Evolutionary conservation across 2,888 invertebrate genomes (phyloP), one percentile per base, ranked within the genome.

Genomic region (Cephus sareptanus): DNA sequence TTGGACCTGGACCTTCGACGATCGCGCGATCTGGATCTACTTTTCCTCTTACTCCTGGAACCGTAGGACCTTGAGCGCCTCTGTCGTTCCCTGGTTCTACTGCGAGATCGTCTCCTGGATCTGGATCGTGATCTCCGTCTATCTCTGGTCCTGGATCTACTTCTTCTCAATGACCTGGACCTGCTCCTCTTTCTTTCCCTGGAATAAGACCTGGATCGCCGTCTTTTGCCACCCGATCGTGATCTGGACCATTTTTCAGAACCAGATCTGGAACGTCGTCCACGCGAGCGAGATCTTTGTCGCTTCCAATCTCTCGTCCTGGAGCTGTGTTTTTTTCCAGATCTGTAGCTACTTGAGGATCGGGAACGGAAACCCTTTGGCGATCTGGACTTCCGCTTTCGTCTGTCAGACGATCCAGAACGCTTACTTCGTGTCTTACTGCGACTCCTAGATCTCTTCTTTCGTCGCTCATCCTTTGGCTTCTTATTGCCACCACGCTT

Each of bases 281-380:
- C 84, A 6, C 80, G 81, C 31, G 83, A 82, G 69, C 87, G 83
- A 34, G 87, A 85, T 76, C 85, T 81, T 34, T 79, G 80, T 13
- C 88, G 84, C 75, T 85, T 86, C 12, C 86, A 83, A 6, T 88
- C 87, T 35, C 85, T 85, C 35, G 90, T 88, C 69, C 85, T 82
- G 11, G 88, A 85, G 40, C 87, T 86, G n/a, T 80, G 81, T 76
- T 85, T 86, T 34, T 83, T 84, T 69, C 78, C 78, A 40, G 87
- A 86, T 82, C 87, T 86, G 76, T 87, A 86, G 83, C 86, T 84
- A 76, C 87, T 87, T 34, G 88, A 86, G 31, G 89, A 90, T 69
- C 87, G 85, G 71, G 89, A 89, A 75, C 89, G 88, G 77, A 85
- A 85, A 34, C 85, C 76, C 76, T 86, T 88, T n/a, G 85, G 85